phyloP scores from a whole-genome alignment of 2,113 vertebrate species.

The Gymnorhina tibicen region DNA sequence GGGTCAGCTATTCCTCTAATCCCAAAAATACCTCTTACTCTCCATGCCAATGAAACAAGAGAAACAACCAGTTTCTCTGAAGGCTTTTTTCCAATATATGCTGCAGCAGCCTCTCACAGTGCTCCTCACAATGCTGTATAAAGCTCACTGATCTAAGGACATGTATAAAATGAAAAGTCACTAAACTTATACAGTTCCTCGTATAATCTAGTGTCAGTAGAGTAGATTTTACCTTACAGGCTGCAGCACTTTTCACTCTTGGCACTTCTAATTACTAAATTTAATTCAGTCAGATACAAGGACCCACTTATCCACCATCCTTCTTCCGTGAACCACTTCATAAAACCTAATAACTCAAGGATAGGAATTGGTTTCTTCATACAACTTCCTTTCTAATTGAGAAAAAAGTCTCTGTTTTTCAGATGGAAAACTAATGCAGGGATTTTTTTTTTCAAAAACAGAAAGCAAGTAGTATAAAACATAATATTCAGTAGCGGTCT shows the following conservation, averaged over 20 bases:
- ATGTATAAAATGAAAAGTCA: not conserved
- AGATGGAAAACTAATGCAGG: not conserved
- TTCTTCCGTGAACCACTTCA: not conserved
- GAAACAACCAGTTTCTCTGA: not conserved
- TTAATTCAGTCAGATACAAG: not conserved
- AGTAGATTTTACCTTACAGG: not conserved
- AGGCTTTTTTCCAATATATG: not conserved
- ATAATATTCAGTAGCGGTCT: not conserved
- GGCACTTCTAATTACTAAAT: not conserved
- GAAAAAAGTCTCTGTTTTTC: not conserved
- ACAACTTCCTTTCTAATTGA: not conserved
- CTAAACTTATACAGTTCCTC: not conserved
- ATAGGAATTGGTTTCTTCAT: not conserved
- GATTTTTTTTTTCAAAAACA: not conserved
- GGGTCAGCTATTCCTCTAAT: not conserved
- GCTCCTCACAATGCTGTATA: not conserved
- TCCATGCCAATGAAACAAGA: not conserved
- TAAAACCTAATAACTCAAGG: not conserved
- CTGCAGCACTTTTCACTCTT: not conserved
- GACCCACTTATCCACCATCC: not conserved
- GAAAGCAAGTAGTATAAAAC: not conserved
- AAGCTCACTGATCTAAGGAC: not conserved
- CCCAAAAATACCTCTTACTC: not conserved
- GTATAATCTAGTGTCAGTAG: not conserved
- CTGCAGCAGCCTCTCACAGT: not conserved